Percentiles rank a stretch among this genome's conserved stretches.
These are phyloP conservation scores for Drosophila longiperda DNA, from an alignment of 2,888 invertebrate species.

Conservation along the genomic window DNA sequence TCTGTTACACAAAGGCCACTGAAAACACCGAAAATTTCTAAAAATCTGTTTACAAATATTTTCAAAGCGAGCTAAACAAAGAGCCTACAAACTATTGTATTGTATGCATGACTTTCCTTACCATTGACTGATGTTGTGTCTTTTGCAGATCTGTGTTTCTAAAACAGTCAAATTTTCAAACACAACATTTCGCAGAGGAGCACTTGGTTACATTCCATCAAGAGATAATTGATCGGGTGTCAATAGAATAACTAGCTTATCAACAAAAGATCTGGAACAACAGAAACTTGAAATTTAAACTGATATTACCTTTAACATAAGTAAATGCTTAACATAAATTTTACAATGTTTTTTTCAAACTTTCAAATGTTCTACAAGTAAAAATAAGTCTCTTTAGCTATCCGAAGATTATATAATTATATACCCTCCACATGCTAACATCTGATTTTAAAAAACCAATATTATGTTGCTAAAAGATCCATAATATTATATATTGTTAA, in stretches of 20 bases:
- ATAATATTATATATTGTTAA: accelerated
- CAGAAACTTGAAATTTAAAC: neutral
- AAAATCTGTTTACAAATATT: conserved; percentile 83
- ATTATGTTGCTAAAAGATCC: neutral
- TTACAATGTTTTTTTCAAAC: too few species aligned
- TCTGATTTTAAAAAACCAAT: neutral
- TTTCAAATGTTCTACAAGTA: neutral
- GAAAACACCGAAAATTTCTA: conserved; percentile 71
- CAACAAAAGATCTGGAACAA: neutral
- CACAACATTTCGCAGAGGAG: neutral
- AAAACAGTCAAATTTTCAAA: conserved; percentile 16
- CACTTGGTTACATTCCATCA: neutral
- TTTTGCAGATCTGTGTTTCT: conserved; percentile 4
- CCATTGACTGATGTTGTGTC: conserved; percentile 30
- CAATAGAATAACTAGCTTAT: neutral
- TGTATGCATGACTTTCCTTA: conserved; percentile 47
- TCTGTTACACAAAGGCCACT: conserved; percentile 52
- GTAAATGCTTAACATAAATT: too few species aligned
- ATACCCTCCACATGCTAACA: neutral
- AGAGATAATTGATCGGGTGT: conserved; percentile 4
- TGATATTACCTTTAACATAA: neutral
- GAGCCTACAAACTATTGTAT: conserved; percentile 38
- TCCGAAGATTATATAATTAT: too few species aligned
- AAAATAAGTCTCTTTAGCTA: too few species aligned
- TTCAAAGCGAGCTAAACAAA: conserved; percentile 60